Conservation (phyloP, 1,140 invertebrate genomes). For the Plutomurus gul region DNA sequence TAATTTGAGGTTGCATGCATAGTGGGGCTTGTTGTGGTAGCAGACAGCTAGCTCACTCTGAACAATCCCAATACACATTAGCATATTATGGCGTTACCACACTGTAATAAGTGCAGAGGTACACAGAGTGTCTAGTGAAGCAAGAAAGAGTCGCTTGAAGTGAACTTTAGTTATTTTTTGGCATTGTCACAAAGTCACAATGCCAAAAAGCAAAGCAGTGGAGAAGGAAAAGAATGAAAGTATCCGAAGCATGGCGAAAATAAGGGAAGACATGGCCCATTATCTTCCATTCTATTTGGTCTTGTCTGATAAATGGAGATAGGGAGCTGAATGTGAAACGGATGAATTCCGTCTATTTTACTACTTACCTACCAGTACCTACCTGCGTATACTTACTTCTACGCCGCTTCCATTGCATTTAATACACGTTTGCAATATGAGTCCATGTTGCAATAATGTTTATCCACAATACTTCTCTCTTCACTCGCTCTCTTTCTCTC, state of each 20-base stretch:
- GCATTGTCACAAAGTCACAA: neutral
- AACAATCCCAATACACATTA: neutral
- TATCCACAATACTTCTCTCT: too few species aligned
- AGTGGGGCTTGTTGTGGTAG: too few species aligned
- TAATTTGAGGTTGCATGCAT: neutral
- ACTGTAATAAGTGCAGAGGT: conserved; percentile 3
- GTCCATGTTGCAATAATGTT: too few species aligned
- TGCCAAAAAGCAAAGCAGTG: too few species aligned
- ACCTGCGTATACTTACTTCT: neutral
- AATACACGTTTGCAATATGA: too few species aligned
- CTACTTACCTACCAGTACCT: neutral
- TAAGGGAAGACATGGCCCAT: conserved; percentile 3
- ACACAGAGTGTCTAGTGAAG: too few species aligned
- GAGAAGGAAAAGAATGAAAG: neutral
- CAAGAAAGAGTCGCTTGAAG: neutral
- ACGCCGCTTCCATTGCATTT: too few species aligned
- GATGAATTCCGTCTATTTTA: neutral
- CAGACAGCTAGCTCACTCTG: too few species aligned
- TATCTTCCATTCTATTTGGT: conserved; percentile 16
- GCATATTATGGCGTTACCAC: neutral
- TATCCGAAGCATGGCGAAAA: neutral
- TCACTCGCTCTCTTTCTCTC: too few species aligned
- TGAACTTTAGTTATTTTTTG: neutral
- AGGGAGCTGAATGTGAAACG: neutral
- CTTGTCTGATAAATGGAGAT: conserved; percentile 1